These are phyloP conservation scores for Nipponia nippon DNA, from an alignment of 2,113 vertebrate species.

Conservation along the genomic window DNA sequence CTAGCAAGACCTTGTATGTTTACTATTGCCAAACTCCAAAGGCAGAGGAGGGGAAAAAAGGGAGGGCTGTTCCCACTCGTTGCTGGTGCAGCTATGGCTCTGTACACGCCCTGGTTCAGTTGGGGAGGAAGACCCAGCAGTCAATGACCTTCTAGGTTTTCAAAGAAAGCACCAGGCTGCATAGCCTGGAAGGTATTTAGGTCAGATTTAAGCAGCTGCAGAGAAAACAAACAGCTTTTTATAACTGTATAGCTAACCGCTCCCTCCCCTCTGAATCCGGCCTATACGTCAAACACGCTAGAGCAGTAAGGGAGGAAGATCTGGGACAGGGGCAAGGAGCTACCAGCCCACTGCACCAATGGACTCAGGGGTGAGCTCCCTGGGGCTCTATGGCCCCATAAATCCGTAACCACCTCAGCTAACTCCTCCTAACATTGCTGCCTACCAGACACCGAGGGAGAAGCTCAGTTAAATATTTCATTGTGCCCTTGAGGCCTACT, in stretches of 20 bases:
- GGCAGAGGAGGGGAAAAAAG: neutral
- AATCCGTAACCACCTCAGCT: neutral
- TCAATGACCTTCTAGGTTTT: neutral
- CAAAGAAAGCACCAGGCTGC: neutral
- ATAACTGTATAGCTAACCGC: neutral
- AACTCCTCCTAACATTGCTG: neutral
- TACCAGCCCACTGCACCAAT: neutral
- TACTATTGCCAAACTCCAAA: neutral
- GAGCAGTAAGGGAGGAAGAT: neutral
- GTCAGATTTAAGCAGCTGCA: conserved; percentile 2
- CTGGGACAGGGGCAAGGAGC: neutral
- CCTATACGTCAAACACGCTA: neutral
- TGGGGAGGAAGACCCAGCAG: neutral
- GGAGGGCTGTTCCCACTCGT: neutral
- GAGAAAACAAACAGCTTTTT: neutral
- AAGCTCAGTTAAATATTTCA: neutral
- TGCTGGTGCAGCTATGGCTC: neutral
- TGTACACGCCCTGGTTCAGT: neutral
- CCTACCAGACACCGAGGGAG: neutral
- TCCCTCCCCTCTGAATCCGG: neutral
- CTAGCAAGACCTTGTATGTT: neutral
- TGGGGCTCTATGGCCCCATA: neutral
- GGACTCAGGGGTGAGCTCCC: neutral
- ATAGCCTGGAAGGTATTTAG: conserved; percentile 2
- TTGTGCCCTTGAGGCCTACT: neutral